These are phyloP conservation scores for Simalia tracyae DNA, from an alignment of 2,797 vertebrate species.

Conservation along the genomic window DNA sequence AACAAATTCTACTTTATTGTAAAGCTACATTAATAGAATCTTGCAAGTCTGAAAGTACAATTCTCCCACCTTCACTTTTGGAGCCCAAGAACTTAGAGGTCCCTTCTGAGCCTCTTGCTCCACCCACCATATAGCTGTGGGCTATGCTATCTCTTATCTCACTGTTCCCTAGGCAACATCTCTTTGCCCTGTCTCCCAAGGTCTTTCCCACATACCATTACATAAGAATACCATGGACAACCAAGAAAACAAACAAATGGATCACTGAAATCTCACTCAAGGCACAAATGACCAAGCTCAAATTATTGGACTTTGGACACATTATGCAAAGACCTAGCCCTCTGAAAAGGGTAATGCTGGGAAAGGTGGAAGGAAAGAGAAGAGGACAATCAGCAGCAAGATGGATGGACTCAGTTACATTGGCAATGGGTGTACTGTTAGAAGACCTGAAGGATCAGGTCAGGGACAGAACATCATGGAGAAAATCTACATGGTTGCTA, in stretches of 20 bases:
- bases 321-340: neutral
- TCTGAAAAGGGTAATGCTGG: neutral
- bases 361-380: neutral
- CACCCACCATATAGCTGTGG: too few species aligned
- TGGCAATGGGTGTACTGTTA: neutral
- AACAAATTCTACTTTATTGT: too few species aligned
- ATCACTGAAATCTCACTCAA: neutral
- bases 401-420: neutral
- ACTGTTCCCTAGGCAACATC: too few species aligned
- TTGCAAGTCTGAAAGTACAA: too few species aligned
- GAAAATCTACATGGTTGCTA: neutral
- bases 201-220: too few species aligned
- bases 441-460: neutral
- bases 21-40: too few species aligned
- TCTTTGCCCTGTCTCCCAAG: too few species aligned
- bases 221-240: neutral
- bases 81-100: too few species aligned
- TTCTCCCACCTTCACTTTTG: too few species aligned
- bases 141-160: too few species aligned
- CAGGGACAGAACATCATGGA: neutral
- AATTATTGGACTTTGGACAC: neutral
- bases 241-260: neutral
- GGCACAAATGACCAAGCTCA: neutral
- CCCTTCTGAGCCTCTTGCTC: too few species aligned
- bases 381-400: neutral